Evolutionary conservation across 2,113 vertebrate genomes (phyloP), one percentile per base, ranked within the genome.

Genomic region (Pseudonaja textilis): DNA sequence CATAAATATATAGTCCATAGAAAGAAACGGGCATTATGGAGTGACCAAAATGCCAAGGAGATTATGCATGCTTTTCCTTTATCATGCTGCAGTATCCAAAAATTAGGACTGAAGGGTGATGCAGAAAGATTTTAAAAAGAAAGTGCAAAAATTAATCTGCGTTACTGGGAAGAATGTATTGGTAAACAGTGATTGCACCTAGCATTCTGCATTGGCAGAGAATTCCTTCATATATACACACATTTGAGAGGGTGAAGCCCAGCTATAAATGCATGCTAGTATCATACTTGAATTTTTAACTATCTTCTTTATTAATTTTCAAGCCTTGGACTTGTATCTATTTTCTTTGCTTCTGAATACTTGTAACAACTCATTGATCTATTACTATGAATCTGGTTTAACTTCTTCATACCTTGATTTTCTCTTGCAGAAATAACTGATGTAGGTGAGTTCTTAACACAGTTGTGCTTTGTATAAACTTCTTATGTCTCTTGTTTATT

Each of bases 401-500:
- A 96, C 91, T 96, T 96, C 96, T 95, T 96, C 93, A 96, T 96
- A 96, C 95, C 94, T 94, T 97, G 90, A 96, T 96, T 97, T 98
- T 98, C 96, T 96, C 96, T 98, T 98, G 91, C 98, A 98, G 98
- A 98, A 94, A 93, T 98, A 96, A 97, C 97, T 97, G 98, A 98
- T 93, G 54, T 98, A 96, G 98, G 98, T 98, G 97, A 98, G 98
- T 98, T 94, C 91, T 91, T 95, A 39, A 16, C n/a, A 39, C 92
- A 59, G 93, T 10, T 97, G 93, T 96, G 92, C 50, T 23, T 57
- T 92, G 91, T 52, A 5, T 94, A 52, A 91, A 94, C 47, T 4
- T n/a, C 90, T 0, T 3, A 18, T 88, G 50, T 93, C 86, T 39
- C 89, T 45, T 90, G 52, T 95, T 86, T 34, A 45, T 89, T 87